Base-by-base conservation (phyloP, 2,888 invertebrate genomes). In the Disparrhopalites patrizii region DNA sequence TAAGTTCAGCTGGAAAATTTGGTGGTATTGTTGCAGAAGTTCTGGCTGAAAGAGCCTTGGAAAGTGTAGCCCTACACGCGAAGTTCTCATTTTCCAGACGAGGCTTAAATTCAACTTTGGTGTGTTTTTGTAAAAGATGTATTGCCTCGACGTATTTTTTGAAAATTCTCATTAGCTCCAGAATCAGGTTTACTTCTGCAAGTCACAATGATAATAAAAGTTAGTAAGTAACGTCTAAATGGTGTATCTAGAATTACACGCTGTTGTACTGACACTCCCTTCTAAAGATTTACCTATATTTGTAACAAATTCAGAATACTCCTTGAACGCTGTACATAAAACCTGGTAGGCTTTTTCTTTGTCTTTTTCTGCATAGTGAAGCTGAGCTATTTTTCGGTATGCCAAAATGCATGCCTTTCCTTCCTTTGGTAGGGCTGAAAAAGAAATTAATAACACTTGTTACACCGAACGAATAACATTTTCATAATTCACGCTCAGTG, bases 161-260 rank as follows among this genome's bases (percentile, higher is more conserved):
- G 62, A 86, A 83, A 2, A 85, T 79, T 63, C 94, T 85, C 8
- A 91, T 81, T 30, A 94, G 79, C 78, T 95, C 95, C 38, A 93
- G 81, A 78, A 90, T 87, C 65, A 93, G 85, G 79, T 95, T 94
- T 4, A 91, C 84, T 77, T 94, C 89, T 80, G 88, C 86, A 72
- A 76, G 27, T 68, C 36, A 20, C 2, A 36, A 36, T 2, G 15
- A 5, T 18, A 38, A 40, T 25, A 43, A 54, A 27, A 31, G 40
- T 20, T 38, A 10, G 8, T 10, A 63, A 43, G 54, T 40, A 58
- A 36, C 50, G 33, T 13, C 7, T 28, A 47, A 36, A 36, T 50
- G 4, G n/a, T 28, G 3, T 50, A 28, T 57, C 50, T 38, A 62
- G 33, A 5, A 20, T 56, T 54, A 52, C 31, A 20, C n/a, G 20